Conservation (phyloP, 2,888 invertebrate species). For the Thecophora atra region DNA sequence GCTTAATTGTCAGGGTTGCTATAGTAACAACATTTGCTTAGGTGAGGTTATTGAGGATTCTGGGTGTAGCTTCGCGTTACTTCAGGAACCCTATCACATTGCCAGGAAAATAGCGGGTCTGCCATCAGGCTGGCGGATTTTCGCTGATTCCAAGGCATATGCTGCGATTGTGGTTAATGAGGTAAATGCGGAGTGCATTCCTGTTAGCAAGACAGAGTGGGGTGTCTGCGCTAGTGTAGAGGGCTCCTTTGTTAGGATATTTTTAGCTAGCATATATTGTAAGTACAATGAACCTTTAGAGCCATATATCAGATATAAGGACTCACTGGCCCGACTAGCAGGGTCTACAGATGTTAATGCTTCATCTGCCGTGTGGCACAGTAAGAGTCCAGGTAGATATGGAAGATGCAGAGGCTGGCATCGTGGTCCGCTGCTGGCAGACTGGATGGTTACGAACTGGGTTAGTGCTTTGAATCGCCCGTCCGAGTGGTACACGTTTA, state of each 20-base stretch:
- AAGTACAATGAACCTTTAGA: not conserved
- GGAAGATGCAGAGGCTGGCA: not conserved
- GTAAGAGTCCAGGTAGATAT: not conserved
- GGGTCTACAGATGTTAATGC: not conserved
- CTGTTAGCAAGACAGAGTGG: not conserved
- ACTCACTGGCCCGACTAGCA: not conserved
- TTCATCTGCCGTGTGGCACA: not conserved
- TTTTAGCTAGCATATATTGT: not conserved
- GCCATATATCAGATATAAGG: not conserved
- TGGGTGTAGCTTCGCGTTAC: not conserved
- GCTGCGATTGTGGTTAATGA: constrained; percentile 4
- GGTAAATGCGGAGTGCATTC: not conserved
- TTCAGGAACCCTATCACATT: not conserved
- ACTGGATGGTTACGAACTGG: not conserved
- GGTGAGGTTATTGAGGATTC: not conserved
- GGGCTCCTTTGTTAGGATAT: not conserved
- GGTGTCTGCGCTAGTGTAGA: not conserved
- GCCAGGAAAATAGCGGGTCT: not conserved
- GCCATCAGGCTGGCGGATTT: not conserved
- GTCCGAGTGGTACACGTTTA: not conserved
- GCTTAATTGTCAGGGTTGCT: not conserved
- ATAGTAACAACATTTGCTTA: not conserved
- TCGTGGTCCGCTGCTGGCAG: not conserved
- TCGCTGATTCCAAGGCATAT: not conserved
- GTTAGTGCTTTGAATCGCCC: not conserved